phyloP scores from a whole-genome alignment of 2,888 invertebrate genomes.

The Nebria salina region DNA sequence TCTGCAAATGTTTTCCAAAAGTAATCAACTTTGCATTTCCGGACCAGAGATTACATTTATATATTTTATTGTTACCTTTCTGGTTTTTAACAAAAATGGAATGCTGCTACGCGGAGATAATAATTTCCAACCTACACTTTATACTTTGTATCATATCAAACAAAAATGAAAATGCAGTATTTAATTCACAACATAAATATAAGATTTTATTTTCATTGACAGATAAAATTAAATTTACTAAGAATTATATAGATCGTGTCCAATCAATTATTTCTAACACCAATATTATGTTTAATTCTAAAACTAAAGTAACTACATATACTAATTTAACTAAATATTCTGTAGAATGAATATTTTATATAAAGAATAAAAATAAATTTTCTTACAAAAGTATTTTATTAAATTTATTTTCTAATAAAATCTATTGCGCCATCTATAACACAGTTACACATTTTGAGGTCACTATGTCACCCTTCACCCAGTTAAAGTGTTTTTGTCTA shows the following conservation, averaged over 20 bases:
- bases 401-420: background rate
- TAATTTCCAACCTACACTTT: background rate
- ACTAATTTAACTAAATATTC: no score
- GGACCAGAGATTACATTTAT: constrained; percentile 34
- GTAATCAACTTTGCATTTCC: constrained; percentile 29
- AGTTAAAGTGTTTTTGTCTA: background rate
- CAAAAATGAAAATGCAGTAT: background rate
- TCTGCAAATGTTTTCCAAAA: constrained; percentile 6
- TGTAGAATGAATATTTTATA: no score
- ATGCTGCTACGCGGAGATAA: background rate
- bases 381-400: background rate
- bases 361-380: background rate
- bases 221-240: no score
- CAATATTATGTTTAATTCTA: no score
- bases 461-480: background rate
- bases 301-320: no score
- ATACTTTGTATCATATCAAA: background rate
- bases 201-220: no score
- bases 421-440: background rate
- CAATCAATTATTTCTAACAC: no score
- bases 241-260: no score
- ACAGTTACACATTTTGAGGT: background rate
- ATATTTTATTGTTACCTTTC: constrained; percentile 33
- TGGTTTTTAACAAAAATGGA: background rate
- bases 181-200: no score